Evolutionary conservation across 1,140 invertebrate species (phyloP).

Genomic region (Drosophila neocordata): DNA sequence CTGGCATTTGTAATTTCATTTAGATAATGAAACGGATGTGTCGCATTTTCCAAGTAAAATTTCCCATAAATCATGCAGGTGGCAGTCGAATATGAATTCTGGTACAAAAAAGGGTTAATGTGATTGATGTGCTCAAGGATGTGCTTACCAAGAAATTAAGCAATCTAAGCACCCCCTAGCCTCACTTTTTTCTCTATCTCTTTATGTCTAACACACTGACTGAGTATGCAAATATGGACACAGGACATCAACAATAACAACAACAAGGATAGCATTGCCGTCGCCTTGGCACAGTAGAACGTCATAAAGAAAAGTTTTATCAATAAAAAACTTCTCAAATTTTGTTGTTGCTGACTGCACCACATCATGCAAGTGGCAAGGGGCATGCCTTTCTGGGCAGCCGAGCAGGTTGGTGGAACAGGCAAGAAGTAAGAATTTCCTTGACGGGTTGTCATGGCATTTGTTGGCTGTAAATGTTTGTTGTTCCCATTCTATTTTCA

Average conservation of each 20-base stretch:
- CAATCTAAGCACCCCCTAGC: slow-evolving; percentile 7
- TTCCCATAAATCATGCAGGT: slow-evolving; percentile 44
- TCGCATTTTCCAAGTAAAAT: not conserved
- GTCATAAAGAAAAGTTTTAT: slow-evolving; percentile 63
- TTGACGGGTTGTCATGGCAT: slow-evolving; percentile 57
- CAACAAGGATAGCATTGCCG: slow-evolving; percentile 41
- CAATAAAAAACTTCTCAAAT: slow-evolving; percentile 65
- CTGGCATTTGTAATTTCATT: not conserved
- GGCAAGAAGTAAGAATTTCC: slow-evolving; percentile 3
- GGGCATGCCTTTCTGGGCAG: not conserved
- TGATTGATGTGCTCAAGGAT: slow-evolving; percentile 52
- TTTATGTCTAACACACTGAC: not conserved
- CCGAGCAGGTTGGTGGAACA: not conserved
- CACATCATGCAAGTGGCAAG: slow-evolving; percentile 41
- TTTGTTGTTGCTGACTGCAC: slow-evolving; percentile 22
- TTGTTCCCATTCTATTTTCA: not conserved
- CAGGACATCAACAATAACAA: slow-evolving; percentile 28
- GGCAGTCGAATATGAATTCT: slow-evolving; percentile 33
- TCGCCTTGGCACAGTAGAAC: slow-evolving; percentile 58
- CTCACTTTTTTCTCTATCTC: not conserved
- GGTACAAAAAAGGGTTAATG: slow-evolving; percentile 19
- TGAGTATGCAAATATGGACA: slow-evolving; percentile 31
- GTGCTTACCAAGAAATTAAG: slow-evolving; percentile 25
- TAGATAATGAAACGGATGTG: slow-evolving; percentile 2
- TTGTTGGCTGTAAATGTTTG: slow-evolving; percentile 35